Evolutionary conservation across 2,888 invertebrate species (phyloP), one percentile per base, ranked within the genome.

Genomic region (Nipponacmea schrenckii): DNA sequence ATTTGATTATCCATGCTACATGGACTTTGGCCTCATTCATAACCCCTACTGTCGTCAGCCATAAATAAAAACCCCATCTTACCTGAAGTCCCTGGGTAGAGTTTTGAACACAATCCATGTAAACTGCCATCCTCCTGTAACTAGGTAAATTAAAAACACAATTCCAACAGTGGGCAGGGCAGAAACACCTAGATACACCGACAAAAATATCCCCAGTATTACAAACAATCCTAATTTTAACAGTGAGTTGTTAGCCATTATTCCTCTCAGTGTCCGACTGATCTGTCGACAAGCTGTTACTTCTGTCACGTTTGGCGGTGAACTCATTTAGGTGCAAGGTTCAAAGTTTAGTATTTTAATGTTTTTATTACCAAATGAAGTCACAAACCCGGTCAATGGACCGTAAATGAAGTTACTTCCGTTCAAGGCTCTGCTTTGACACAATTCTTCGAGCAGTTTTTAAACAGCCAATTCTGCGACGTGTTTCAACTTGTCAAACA

Each of bases 51-150:
- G n/a, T n/a, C n/a, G n/a, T n/a, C n/a, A n/a, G n/a, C n/a, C n/a
- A n/a, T n/a, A n/a, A n/a, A n/a, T n/a, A n/a, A n/a, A n/a, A n/a
- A n/a, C 39, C 39, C 39, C 10, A 10, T 39, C 39, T 8, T 79
- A 85, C 85, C 81, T 80, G 10, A 81, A 20, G 74, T 87, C 87
- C 74, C 87, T 78, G 8, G 80, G 80, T 7, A 83, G 56, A 1
- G 87, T 86, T 64, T 79, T 79, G 20, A 80, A 69, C 8, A 85
- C 81, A 20, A 86, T 79, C 75, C 77, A 82, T 24, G 81, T 74
- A 72, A 83, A 87, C 62, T 69, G 74, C 83, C 83, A 86, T n/a
- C 87, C 87, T 20, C 87, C 87, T 0, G 85, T 85, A 2, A 70
- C 77, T 12, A 85, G 72, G 70, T 87, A 86, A 8, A 78, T 75